Evolutionary conservation across 1,140 invertebrate species (phyloP), one percentile per base, ranked within the genome.

Genomic region (Camponotus floridanus): DNA sequence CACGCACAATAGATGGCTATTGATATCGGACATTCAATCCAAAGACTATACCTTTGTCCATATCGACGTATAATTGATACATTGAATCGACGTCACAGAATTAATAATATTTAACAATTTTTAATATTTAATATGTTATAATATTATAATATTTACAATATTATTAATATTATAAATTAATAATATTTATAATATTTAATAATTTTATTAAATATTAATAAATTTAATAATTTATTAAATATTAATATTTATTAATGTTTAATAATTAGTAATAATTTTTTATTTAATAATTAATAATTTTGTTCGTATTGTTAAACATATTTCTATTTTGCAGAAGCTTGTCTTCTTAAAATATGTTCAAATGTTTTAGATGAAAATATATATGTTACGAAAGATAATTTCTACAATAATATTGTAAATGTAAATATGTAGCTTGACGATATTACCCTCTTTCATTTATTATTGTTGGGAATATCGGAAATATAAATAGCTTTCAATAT

Each of bases 1-100:
- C 33, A 8, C 31, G 61, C 13, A 45, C n/a, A 7, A 65, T 65
- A 26, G 36, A 15, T 26, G 36, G 18, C 42, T 78, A 65, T 78
- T 65, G 45, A 79, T 67, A 51, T 36, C 61, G n/a, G 61, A 15
- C 36, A 79, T 36, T n/a, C 6, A 79, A 26, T 51, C 61, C 45
- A 26, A 42, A 42, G 36, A 48, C 21, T 45, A 45, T 31, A 13
- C 2, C 13, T 31, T 45, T n/a, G 18, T 21, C 21, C 31, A 31
- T 26, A n/a, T 48, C 18, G 8, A 42, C 7, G 3, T 5, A n/a
- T 13, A 8, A 42, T 21, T 31, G 9, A 45, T 48, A 31, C 3
- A 11, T 51, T 51, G 9, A 59, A 9, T n/a, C 13, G 76, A 79
- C 18, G n/a, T 51, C 9, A 15, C 39, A 45, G 15, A 45, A 79